Percentiles rank a stretch among this genome's conserved stretches.
phyloP scores from a whole-genome alignment of 2,888 invertebrate genomes.

The Pheosia gnoma region DNA sequence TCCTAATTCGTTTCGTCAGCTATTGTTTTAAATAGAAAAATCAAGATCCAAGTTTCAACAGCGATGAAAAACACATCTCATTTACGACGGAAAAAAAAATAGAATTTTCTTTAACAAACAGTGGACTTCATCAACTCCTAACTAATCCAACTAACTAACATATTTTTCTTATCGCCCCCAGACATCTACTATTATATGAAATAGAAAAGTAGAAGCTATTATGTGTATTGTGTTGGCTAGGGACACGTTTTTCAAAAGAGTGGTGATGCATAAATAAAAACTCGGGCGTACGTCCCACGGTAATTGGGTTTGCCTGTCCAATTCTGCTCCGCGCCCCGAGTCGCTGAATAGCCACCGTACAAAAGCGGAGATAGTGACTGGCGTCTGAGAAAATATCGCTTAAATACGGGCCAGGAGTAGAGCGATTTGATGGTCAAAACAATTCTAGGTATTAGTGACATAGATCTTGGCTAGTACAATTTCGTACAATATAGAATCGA shows the following conservation, averaged over 20 bases:
- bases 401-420: conserved; percentile 22
- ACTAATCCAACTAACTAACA: not conserved
- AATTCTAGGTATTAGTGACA: no score
- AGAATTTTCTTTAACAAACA: conserved; percentile 3
- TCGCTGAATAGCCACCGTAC: conserved; percentile 43
- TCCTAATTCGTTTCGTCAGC: not conserved
- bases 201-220: conserved; percentile 24
- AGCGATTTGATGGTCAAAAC: no score
- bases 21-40: not conserved
- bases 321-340: conserved; percentile 40
- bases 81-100: conserved; percentile 1
- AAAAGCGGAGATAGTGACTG: conserved; percentile 49
- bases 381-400: conserved; percentile 48
- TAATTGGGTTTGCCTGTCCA: conserved; percentile 57
- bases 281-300: conserved; percentile 34
- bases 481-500: no score
- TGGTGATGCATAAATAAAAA: conserved; percentile 47
- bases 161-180: not conserved
- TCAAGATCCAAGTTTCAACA: not conserved
- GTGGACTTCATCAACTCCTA: conserved; percentile 1
- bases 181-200: conserved; percentile 7
- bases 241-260: conserved; percentile 32
- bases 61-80: not conserved
- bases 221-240: conserved; percentile 30
- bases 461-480: no score